Evolutionary conservation across 92 coral and sea anemone genomes (phyloP).

Genomic region (Umimayanthus chanpuru): DNA sequence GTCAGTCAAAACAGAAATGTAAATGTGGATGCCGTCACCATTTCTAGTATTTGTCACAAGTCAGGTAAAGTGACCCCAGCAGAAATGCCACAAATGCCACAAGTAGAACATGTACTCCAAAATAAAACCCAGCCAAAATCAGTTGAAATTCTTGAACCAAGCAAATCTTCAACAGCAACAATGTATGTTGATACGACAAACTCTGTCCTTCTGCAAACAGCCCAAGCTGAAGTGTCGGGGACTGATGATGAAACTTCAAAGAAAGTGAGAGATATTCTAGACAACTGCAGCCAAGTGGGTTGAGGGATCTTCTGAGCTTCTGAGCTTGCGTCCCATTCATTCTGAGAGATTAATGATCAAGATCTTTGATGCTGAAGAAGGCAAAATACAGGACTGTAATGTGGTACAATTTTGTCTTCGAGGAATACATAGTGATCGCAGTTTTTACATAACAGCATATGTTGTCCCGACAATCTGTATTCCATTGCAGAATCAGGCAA

Average conservation of each 20-base stretch:
- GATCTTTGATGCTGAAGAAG: conserved; percentile 41
- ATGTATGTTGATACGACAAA: too few species aligned
- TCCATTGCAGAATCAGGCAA: conserved; percentile 38
- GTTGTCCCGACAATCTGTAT: conserved; percentile 50
- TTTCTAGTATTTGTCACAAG: too few species aligned
- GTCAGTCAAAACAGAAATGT: too few species aligned
- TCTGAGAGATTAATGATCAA: conserved; percentile 31
- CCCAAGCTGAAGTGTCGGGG: too few species aligned
- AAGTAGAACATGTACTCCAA: not conserved
- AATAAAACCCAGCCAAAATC: conserved; percentile 11
- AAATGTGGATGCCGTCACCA: too few species aligned
- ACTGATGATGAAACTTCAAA: not conserved
- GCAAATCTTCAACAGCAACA: too few species aligned
- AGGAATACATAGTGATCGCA: not conserved
- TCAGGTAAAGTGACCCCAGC: not conserved
- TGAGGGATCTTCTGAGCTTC: not conserved
- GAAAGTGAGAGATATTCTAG: not conserved
- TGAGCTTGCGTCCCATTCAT: conserved; percentile 5
- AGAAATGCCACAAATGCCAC: not conserved
- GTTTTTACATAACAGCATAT: conserved; percentile 29
- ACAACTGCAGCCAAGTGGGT: too few species aligned
- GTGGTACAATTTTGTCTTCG: conserved; percentile 34
- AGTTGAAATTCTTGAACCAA: not conserved
- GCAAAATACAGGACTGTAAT: conserved; percentile 27
- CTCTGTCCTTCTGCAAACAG: too few species aligned